These are phyloP conservation scores for Hyphantria cunea DNA, from an alignment of 1,140 invertebrate species.

Conservation along the genomic window DNA sequence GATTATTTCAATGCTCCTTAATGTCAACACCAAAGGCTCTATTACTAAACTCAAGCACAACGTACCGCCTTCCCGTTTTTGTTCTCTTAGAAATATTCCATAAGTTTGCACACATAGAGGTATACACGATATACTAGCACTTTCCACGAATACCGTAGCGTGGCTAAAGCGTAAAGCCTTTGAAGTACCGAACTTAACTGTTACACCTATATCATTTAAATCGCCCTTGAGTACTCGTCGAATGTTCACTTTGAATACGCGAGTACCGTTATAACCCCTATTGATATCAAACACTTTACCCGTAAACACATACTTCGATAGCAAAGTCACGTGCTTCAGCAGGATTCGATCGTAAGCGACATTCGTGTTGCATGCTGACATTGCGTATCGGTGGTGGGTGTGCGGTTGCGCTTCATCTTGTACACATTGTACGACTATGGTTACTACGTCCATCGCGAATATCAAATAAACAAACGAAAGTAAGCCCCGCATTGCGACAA, in stretches of 20 bases:
- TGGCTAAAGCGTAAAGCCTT: conserved; percentile 57
- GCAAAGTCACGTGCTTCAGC: conserved; percentile 54
- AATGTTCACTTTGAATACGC: conserved; percentile 62
- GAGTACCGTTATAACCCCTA: conserved; percentile 35
- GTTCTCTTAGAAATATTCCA: conserved; percentile 66
- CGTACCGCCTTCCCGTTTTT: conserved; percentile 22
- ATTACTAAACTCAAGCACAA: conserved; percentile 52
- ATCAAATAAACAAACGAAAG: conserved; percentile 38
- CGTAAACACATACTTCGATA: conserved; percentile 64
- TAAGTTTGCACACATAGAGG: conserved; percentile 58
- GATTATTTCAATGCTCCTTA: conserved; percentile 60
- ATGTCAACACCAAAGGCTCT: conserved; percentile 60
- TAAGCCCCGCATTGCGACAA: conserved; percentile 38
- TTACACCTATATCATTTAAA: conserved; percentile 56
- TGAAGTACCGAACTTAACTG: conserved; percentile 45
- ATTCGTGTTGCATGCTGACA: conserved; percentile 40
- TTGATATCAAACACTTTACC: conserved; percentile 59
- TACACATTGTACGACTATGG: conserved; percentile 37
- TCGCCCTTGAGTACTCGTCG: conserved; percentile 69
- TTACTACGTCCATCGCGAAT: conserved; percentile 31
- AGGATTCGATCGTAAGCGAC: conserved; percentile 50
- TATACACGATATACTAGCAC: conserved; percentile 48
- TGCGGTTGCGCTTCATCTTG: conserved; percentile 5
- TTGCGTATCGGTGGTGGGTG: conserved; percentile 26
- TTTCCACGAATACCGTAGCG: conserved; percentile 60